Conservation (phyloP, 2,113 vertebrate species). For the Peromyscus maniculatus region DNA sequence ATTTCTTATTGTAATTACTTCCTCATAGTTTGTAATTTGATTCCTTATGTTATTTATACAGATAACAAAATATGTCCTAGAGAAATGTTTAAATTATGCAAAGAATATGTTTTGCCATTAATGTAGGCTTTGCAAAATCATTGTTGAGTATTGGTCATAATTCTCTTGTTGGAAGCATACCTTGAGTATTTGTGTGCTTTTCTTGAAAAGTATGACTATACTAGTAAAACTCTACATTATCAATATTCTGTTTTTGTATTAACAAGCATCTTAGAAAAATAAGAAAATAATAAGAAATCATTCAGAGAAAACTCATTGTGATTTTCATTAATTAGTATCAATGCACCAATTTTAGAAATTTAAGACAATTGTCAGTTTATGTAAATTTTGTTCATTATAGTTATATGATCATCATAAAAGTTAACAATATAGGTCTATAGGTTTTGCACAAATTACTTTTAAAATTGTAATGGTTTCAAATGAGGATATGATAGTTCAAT, state of each 20-base stretch:
- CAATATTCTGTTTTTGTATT: not conserved
- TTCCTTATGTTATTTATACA: not conserved
- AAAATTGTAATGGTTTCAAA: not conserved
- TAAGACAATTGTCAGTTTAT: conserved; percentile 27
- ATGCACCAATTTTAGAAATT: conserved; percentile 7
- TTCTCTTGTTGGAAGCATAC: conserved; percentile 24
- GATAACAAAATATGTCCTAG: not conserved
- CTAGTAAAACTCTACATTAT: not conserved
- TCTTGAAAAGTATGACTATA: not conserved
- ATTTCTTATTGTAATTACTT: not conserved
- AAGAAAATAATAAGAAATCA: not conserved
- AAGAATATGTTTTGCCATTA: not conserved
- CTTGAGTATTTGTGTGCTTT: not conserved
- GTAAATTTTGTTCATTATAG: not conserved
- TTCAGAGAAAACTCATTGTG: not conserved
- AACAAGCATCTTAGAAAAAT: conserved; percentile 14
- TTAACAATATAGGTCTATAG: not conserved
- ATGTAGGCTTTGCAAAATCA: conserved; percentile 7
- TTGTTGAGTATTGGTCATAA: not conserved
- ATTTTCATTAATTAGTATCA: not conserved
- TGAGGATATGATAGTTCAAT: conserved; percentile 18
- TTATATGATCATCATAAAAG: not conserved
- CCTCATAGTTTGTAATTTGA: not conserved
- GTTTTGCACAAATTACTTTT: conserved; percentile 21
- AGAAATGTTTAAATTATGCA: not conserved